Base-by-base conservation (phyloP, 2,797 vertebrate genomes). In the Gymnoscopelus microlampas region DNA sequence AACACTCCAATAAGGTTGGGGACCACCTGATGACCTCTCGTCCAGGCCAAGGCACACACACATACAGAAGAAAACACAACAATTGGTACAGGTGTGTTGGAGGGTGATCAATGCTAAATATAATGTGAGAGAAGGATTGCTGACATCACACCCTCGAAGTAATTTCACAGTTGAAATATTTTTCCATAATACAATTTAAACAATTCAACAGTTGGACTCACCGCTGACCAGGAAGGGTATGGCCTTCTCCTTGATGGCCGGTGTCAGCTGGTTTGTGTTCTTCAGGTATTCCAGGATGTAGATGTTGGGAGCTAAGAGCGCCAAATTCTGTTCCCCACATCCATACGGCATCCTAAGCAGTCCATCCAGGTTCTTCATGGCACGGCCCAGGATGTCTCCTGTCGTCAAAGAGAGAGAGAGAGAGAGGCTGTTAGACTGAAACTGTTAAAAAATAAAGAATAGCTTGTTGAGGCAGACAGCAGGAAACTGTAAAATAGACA, bases 261-360 rank as follows among this genome's bases (percentile, higher is more conserved):
- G 1, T 0, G 77, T 94, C 74, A 96, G 85, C 79, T 95, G 95
- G 3, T 85, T 4, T 8, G 94, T 95, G 58, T 88, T 87, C 19
- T 79, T 80, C 67, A 96, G 89, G 59, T 96, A 96, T 19, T 93
- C 63, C 51, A 95, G 83, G 63, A 96, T 68, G 0, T 93, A 95
- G 75, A 95, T 93, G 70, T 95, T 94, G 29, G 95, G 94, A 6
- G 94, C 90, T 64, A 96, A 91, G 0, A 93, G 84, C 0, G 54
- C 94, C 91, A 93, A 91, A 78, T 96, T 96, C 88, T 96, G 95
- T 68, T 96, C 95, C 0, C 96, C 96, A 69, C 94, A 95, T 71
- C 94, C 94, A 0, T 92, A 91, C 0, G 94, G 95, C 93, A 96
- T 94, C 77, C 5, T 62, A 53, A 96, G 85, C 13, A 95, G 85